Conservation (phyloP, 1,140 invertebrate species). For the Myzus persicae region DNA sequence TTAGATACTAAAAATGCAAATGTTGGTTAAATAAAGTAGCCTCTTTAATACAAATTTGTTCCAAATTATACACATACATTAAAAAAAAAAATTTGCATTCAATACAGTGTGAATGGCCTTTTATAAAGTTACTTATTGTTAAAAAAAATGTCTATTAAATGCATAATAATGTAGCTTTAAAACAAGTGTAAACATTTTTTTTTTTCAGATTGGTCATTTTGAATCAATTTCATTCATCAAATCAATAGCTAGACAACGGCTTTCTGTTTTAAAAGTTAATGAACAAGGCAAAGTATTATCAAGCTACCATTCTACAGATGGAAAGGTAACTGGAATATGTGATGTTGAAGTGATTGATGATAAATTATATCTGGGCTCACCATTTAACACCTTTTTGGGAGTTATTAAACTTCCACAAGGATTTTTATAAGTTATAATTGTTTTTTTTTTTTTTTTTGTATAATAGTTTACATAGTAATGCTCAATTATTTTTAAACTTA, state of each 20-base stretch:
- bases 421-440: neutral
- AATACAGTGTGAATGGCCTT: neutral
- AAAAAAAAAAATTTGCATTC: neutral
- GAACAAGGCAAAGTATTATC: slow-evolving; percentile 54
- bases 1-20: neutral
- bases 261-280: slow-evolving; percentile 54
- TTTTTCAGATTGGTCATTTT: slow-evolving; percentile 68
- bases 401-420: neutral
- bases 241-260: neutral
- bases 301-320: slow-evolving; percentile 56
- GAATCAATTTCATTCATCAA: slow-evolving; percentile 45
- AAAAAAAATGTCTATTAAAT: neutral
- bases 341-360: slow-evolving; percentile 53
- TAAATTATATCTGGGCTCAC: slow-evolving; percentile 59
- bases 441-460: neutral
- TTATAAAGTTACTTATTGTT: neutral
- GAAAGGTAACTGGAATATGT: slow-evolving; percentile 38
- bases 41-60: neutral
- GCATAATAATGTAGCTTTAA: neutral
- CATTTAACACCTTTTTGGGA: slow-evolving; percentile 55
- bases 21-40: neutral
- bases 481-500: neutral
- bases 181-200: neutral
- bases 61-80: neutral
- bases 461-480: neutral